A percentile compares a stretch with the other conserved stretches of the same genome.
These are phyloP conservation scores for Bombyx mori DNA, from an alignment of 1,140 invertebrate genomes.

Conservation along the genomic window ASM3026992v2 NC_085128.1:14703501-14704000, in stretches of 20 bases:
- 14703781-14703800: too few relatives aligned
- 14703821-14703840: slow-evolving; percentile 65
- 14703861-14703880: slow-evolving; percentile 79
- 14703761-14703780: too few relatives aligned
- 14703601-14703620: too few relatives aligned
- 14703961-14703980: slow-evolving; percentile 55
- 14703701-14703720: not conserved
- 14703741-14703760: slow-evolving; percentile 27
- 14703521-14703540: too few relatives aligned
- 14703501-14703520: too few relatives aligned
- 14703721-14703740: slow-evolving; percentile 59
- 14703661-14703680: not conserved
- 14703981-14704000: slow-evolving; percentile 11
- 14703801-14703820: slow-evolving; percentile 6
- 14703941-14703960: slow-evolving; percentile 72
- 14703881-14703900: slow-evolving; percentile 84
- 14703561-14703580: too few relatives aligned
- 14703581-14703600: too few relatives aligned
- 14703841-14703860: slow-evolving; percentile 72
- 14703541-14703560: too few relatives aligned
- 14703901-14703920: slow-evolving; percentile 78
- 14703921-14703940: slow-evolving; percentile 81
- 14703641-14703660: slow-evolving; percentile 59
- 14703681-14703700: slow-evolving; percentile 33
- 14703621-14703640: slow-evolving; percentile 12